These are phyloP conservation scores for Myotis pilosus DNA, from an alignment of 2,797 vertebrate species.

Conservation along the genomic window DNA sequence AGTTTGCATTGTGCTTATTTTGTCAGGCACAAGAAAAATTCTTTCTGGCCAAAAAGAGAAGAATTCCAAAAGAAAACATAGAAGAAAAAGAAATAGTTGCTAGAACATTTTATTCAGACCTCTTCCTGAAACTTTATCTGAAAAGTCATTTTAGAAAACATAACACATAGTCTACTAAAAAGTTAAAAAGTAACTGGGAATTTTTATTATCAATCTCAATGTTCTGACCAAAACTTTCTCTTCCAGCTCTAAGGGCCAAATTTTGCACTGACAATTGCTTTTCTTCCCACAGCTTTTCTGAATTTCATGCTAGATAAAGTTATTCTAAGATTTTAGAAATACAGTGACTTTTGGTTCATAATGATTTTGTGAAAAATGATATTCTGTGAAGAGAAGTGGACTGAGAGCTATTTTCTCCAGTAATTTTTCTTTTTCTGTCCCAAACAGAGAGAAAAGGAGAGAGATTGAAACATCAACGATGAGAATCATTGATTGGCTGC, in stretches of 20 bases:
- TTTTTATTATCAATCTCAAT: constrained; percentile 72
- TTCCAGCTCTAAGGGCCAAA: constrained; percentile 68
- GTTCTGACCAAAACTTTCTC: constrained; percentile 67
- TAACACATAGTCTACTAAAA: constrained; percentile 77
- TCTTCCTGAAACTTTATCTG: constrained; percentile 78
- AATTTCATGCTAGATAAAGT: constrained; percentile 47
- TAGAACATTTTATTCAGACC: constrained; percentile 70
- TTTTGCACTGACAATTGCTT: constrained; percentile 58
- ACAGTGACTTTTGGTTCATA: constrained; percentile 55
- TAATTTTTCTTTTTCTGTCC: background rate
- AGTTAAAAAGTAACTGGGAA: constrained; percentile 66
- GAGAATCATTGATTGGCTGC: no score
- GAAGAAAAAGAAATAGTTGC: constrained; percentile 69
- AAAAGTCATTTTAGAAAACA: constrained; percentile 68
- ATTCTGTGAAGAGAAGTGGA: background rate
- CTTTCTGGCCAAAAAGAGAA: constrained; percentile 61
- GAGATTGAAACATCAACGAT: no score
- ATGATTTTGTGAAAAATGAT: constrained; percentile 55
- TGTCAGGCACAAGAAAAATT: constrained; percentile 67
- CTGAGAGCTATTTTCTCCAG: constrained; percentile 16
- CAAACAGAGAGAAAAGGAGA: background rate
- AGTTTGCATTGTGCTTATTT: constrained; percentile 74
- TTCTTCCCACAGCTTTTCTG: constrained; percentile 45
- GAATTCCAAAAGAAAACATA: constrained; percentile 74
- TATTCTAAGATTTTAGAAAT: constrained; percentile 54